Percentiles rank a stretch among this genome's conserved stretches.
These are phyloP conservation scores for Otus scops DNA, from an alignment of 2,797 vertebrate species.

Conservation along the genomic window DNA sequence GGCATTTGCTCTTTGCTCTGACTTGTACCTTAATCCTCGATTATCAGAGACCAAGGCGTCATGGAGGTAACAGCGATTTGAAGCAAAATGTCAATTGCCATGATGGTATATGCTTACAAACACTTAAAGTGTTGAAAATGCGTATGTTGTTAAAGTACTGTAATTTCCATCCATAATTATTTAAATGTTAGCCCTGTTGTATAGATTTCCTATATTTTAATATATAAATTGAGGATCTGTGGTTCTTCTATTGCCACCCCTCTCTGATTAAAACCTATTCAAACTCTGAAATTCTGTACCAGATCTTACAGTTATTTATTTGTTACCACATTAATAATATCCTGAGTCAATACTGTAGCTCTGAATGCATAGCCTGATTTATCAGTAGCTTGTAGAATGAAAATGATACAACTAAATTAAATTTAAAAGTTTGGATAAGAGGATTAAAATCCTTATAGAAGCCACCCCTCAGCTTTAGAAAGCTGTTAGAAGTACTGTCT, in stretches of 20 bases:
- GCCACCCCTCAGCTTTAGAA: not conserved
- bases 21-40: accelerated
- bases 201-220: not conserved
- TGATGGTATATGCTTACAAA: accelerated
- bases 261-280: not conserved
- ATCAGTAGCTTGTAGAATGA: not conserved
- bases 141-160: not conserved
- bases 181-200: not conserved
- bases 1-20: not conserved
- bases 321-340: not conserved
- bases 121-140: accelerated
- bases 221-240: not conserved
- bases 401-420: not conserved
- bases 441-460: not conserved
- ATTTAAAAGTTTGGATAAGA: not conserved
- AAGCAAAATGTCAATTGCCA: accelerated
- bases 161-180: accelerated
- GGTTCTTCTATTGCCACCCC: accelerated
- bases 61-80: accelerated
- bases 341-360: not conserved
- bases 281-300: not conserved
- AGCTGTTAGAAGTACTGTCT: not conserved
- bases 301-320: not conserved
- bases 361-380: not conserved
- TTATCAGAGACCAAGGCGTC: not conserved